Evolutionary conservation across 2,113 vertebrate genomes (phyloP), one percentile per base, ranked within the genome.

Genomic region (Monarcha castaneiventris): DNA sequence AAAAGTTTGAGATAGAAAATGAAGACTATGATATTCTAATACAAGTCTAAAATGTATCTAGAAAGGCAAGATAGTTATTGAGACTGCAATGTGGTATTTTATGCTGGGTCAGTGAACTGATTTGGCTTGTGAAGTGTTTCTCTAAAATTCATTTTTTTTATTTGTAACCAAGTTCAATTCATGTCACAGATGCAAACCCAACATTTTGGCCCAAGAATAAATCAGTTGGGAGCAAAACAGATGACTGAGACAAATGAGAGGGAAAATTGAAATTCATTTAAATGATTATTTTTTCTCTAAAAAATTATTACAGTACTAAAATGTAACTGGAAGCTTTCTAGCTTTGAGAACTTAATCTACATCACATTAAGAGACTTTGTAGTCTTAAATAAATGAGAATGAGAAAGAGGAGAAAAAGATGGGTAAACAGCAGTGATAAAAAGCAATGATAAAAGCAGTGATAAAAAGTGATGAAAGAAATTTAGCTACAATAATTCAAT

Each of bases 151-250:
- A 0, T 3, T 5, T 48, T 62, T 63, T 68, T 37, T 32, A 6
- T 48, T 83, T 67, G 44, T 51, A 78, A 37, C 11, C 3, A 21
- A 43, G 23, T 37, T 78, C 16, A 23, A 7, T 54, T 72, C 44
- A 43, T 0, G 1, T 68, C 8, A 19, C 8, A 49, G 16, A 21
- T 18, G 59, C 2, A 69, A 64, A 51, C 6, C 3, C 4, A 43
- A 1, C 43, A 19, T 46, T 90, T 90, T 35, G 7, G 18, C 13
- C 16, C 23, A 68, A 26, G 51, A 77, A 54, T 9, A 68, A n/a
- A 68, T 55, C 8, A 37, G 10, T 33, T 2, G 1, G 33, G 41
- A 85, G 35, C 9, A n/a, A 88, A 83, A 39, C 13, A 83, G 32
- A 27, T 64, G 29, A 27, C 27, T 43, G 49, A 59, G n/a, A 68